Evolutionary conservation across 2,888 invertebrate species (phyloP).

Genomic region (Amphipoea lucens): DNA sequence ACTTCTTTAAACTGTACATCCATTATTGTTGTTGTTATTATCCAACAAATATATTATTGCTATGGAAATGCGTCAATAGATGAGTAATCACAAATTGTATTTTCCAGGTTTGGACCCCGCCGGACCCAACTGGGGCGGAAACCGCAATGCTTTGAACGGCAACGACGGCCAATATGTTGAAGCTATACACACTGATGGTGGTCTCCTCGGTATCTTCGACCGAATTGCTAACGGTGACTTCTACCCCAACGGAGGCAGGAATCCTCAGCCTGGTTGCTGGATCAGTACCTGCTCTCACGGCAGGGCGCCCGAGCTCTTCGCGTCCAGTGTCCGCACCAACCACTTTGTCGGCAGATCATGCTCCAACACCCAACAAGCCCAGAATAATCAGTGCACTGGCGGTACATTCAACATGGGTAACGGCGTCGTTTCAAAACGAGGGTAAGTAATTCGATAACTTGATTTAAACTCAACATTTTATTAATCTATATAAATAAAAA

Average conservation of each 20-base stretch:
- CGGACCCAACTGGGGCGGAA: constrained; percentile 76
- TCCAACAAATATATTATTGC: neutral
- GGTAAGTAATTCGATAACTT: constrained; percentile 11
- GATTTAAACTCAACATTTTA: neutral
- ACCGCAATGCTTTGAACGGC: constrained; percentile 69
- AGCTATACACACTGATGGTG: constrained; percentile 80
- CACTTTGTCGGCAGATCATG: constrained; percentile 76
- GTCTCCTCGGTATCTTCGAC: constrained; percentile 75
- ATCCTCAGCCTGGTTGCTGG: constrained; percentile 80
- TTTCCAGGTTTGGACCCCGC: constrained; percentile 77
- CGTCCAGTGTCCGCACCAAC: constrained; percentile 75
- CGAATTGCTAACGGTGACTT: constrained; percentile 75
- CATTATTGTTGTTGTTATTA: too few species aligned
- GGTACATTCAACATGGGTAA: constrained; percentile 31
- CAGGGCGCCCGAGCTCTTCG: constrained; percentile 75
- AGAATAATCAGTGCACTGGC: constrained; percentile 31
- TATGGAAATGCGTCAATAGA: neutral
- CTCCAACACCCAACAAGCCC: constrained; percentile 68
- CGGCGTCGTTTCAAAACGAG: constrained; percentile 35
- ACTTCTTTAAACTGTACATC: neutral
- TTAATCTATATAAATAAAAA: too few species aligned
- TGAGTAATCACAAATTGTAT: neutral
- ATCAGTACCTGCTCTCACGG: constrained; percentile 79
- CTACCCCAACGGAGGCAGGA: constrained; percentile 81
- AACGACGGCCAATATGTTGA: constrained; percentile 78